phyloP scores from a whole-genome alignment of 2,113 vertebrate species.

The Lampris incognitus region DNA sequence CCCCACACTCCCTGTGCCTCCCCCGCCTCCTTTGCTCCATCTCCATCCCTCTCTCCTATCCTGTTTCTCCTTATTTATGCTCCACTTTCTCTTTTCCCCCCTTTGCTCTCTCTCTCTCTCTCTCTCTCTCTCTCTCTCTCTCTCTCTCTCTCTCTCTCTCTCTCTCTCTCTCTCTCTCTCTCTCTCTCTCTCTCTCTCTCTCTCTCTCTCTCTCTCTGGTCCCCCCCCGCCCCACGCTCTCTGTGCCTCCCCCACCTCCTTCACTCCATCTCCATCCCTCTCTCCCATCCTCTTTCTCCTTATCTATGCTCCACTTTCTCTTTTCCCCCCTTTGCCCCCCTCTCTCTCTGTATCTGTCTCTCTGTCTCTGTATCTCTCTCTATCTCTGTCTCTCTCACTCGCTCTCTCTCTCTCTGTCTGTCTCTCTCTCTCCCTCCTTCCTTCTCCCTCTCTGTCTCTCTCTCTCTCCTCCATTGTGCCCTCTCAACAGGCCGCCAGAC shows the following conservation, averaged over 20 bases:
- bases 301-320: not conserved
- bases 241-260: not conserved
- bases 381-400: conserved; percentile 57
- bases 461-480: not conserved
- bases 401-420: conserved; percentile 26
- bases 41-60: conserved; percentile 1
- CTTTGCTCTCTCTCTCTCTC: not conserved
- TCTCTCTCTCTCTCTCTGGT: conserved; percentile 16
- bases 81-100: not conserved
- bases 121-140: conserved; percentile 16
- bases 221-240: not conserved
- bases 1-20: not conserved
- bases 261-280: not conserved
- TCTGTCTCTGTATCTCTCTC: conserved; percentile 31
- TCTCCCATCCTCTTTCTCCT: conserved; percentile 16
- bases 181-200: conserved; percentile 27
- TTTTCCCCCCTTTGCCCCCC: not conserved
- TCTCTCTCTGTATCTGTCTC: conserved; percentile 4
- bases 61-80: conserved; percentile 18
- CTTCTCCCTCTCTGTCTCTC: not conserved
- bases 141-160: conserved; percentile 33
- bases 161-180: conserved; percentile 54
- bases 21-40: not conserved
- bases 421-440: conserved; percentile 20
- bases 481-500: conserved; percentile 86